A percentile compares a stretch with the other conserved stretches of the same genome.
Evolutionary conservation across 2,797 vertebrate genomes (phyloP).

Genomic region (Allobates femoralis): DNA sequence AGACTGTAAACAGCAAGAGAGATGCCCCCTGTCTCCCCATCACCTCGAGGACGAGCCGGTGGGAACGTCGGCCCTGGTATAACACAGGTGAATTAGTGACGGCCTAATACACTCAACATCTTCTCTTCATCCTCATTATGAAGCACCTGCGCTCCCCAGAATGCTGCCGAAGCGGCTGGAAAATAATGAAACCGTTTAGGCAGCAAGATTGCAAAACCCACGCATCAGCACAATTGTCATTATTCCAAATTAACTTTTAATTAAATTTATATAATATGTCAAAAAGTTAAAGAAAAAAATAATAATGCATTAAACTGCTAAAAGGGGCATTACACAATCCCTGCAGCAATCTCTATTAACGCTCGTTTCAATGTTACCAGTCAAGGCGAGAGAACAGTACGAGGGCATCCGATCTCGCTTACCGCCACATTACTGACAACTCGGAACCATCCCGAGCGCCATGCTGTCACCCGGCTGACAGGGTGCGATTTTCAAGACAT

Average conservation of each 20-base stretch:
- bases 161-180: constrained; percentile 4
- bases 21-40: neutral
- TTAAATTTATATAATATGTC: constrained; percentile 40
- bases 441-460: too few species aligned
- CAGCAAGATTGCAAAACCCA: neutral
- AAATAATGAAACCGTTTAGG: constrained; percentile 15
- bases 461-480: too few species aligned
- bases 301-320: neutral
- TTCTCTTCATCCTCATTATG: neutral
- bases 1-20: neutral
- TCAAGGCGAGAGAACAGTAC: too few species aligned
- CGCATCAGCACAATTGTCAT: constrained; percentile 35
- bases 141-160: constrained; percentile 28
- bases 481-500: too few species aligned
- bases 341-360: neutral
- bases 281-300: neutral
- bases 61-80: neutral
- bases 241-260: constrained; percentile 47
- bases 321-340: neutral
- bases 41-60: neutral
- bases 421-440: too few species aligned
- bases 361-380: too few species aligned
- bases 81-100: neutral
- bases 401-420: too few species aligned
- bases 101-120: neutral